phyloP scores from a whole-genome alignment of 1,140 invertebrate species.

The Brachionus calyciflorus region DNA sequence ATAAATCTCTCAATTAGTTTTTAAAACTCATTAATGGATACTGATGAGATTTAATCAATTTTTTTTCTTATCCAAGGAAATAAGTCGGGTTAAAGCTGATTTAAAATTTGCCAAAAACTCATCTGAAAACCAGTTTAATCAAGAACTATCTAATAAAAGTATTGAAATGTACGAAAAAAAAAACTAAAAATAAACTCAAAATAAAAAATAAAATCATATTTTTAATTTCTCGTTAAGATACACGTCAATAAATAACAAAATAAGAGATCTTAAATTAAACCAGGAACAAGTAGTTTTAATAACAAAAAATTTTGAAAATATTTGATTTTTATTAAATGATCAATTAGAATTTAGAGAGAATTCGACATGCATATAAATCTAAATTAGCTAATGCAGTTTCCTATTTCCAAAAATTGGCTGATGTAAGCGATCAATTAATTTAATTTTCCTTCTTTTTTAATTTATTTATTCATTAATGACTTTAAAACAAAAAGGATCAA shows the following conservation, averaged over 20 bases:
- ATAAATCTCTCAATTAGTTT: background rate
- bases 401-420: constrained; percentile 32
- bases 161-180: constrained; percentile 43
- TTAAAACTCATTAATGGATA: background rate
- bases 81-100: constrained; percentile 1
- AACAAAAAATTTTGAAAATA: background rate
- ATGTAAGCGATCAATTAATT: no score
- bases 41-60: background rate
- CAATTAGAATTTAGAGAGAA: constrained; percentile 39
- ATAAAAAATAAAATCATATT: no score
- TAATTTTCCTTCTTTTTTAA: background rate
- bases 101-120: constrained; percentile 40
- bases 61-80: background rate
- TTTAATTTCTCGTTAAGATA: constrained; percentile 1
- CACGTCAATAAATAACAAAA: background rate
- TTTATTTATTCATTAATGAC: constrained; percentile 9
- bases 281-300: constrained; percentile 28
- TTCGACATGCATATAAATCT: constrained; percentile 36
- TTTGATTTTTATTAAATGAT: background rate
- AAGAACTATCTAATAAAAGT: constrained; percentile 27
- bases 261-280: background rate
- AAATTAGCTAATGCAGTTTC: constrained; percentile 38
- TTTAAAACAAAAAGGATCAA: no score
- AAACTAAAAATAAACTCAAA: background rate
- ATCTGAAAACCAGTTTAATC: constrained; percentile 34